Conservation (phyloP, 2,113 vertebrate genomes). For the Psephotus haematonotus region DNA sequence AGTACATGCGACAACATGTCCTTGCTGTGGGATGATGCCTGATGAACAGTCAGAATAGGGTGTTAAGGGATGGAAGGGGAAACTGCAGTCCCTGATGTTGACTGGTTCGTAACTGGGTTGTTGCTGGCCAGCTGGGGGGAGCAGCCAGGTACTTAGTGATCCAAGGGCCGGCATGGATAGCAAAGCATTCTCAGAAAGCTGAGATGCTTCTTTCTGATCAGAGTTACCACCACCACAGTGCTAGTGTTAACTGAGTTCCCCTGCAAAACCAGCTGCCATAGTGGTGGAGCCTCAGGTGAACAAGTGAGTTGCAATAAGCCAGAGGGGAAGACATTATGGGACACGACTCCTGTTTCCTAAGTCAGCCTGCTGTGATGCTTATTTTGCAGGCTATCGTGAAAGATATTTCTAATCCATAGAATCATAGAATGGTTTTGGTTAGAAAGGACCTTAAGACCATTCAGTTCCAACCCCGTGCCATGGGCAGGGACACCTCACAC, state of each 20-base stretch:
- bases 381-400: not conserved
- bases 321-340: not conserved
- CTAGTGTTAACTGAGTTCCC: not conserved
- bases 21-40: not conserved
- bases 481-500: not conserved
- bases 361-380: not conserved
- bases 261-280: accelerated
- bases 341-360: accelerated
- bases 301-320: not conserved
- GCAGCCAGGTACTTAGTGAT: accelerated
- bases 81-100: not conserved
- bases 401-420: not conserved
- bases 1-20: accelerated
- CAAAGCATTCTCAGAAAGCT: not conserved
- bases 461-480: not conserved
- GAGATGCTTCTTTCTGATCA: not conserved
- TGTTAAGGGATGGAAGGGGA: not conserved
- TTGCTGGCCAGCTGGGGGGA: not conserved
- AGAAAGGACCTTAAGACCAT: not conserved
- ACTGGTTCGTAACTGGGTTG: not conserved
- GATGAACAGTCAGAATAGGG: not conserved
- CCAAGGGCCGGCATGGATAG: too few relatives aligned
- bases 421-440: not conserved
- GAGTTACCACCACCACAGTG: accelerated
- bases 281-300: not conserved